phyloP scores from a whole-genome alignment of 2,113 vertebrate genomes.

The Chaetops frenatus region DNA sequence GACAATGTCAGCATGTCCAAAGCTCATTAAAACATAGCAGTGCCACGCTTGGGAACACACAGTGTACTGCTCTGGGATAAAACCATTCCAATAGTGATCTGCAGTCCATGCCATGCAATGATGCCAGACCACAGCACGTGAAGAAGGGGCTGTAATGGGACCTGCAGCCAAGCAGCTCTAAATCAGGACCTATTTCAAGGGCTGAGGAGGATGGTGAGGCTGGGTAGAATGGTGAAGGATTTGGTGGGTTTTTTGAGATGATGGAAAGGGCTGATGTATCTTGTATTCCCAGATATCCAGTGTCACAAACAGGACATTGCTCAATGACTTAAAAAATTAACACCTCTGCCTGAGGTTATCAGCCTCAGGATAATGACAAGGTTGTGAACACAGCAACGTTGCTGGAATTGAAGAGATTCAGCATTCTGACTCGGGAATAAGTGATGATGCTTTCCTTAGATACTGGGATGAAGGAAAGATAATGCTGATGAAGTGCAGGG shows the following conservation, averaged over 20 bases:
- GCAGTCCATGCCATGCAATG: fast-evolving
- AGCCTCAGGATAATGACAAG: constrained; percentile 17
- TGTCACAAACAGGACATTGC: neutral
- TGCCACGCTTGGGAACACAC: neutral
- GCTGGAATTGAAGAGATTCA: constrained; percentile 43
- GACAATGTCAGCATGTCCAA: neutral
- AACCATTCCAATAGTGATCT: neutral
- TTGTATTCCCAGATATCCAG: neutral
- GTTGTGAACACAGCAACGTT: neutral
- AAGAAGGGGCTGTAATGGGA: neutral
- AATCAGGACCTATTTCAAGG: neutral
- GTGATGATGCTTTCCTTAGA: constrained; percentile 49
- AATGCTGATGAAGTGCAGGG: constrained; percentile 20
- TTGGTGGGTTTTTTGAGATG: neutral
- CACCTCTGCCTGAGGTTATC: constrained; percentile 7
- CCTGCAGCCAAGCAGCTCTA: neutral
- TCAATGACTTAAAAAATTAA: constrained; percentile 46
- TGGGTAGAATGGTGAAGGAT: neutral
- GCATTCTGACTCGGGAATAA: neutral
- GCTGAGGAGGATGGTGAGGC: neutral
- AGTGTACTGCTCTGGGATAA: neutral
- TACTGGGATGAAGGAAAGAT: constrained; percentile 31
- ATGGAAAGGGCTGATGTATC: neutral
- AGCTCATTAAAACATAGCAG: constrained; percentile 21
- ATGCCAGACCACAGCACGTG: neutral